These are phyloP conservation scores for Gorsachius magnificus DNA, from an alignment of 2,797 vertebrate species.

Conservation along the genomic window DNA sequence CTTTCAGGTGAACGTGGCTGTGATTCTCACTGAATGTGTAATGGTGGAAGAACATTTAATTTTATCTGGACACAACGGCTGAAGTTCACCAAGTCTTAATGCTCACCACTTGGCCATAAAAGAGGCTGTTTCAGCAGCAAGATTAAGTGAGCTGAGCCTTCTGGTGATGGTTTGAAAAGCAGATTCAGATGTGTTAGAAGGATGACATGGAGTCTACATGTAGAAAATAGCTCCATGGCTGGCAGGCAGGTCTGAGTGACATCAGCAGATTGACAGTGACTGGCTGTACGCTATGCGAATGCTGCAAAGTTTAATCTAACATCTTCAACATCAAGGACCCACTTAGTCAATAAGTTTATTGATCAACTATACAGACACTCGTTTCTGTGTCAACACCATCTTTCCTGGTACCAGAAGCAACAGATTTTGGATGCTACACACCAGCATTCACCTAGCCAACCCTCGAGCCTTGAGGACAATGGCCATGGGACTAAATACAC, in stretches of 20 bases:
- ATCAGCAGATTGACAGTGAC: neutral
- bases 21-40: neutral
- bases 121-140: neutral
- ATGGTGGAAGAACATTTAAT: accelerated
- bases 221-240: neutral
- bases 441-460: neutral
- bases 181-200: neutral
- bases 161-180: neutral
- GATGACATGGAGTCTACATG: neutral
- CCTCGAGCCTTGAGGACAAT: neutral
- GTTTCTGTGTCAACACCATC: neutral
- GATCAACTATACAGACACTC: neutral
- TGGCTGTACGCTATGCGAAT: neutral
- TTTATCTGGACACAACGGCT: neutral
- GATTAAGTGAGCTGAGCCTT: neutral
- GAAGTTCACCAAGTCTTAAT: neutral
- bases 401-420: neutral
- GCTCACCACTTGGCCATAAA: neutral
- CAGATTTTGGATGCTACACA: neutral
- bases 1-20: neutral
- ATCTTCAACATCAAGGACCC: neutral
- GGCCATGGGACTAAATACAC: neutral
- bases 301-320: neutral
- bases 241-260: neutral
- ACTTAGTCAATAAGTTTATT: neutral